Conservation (phyloP, 2,113 vertebrate species). For the Gasterosteus aculeatus region DNA sequence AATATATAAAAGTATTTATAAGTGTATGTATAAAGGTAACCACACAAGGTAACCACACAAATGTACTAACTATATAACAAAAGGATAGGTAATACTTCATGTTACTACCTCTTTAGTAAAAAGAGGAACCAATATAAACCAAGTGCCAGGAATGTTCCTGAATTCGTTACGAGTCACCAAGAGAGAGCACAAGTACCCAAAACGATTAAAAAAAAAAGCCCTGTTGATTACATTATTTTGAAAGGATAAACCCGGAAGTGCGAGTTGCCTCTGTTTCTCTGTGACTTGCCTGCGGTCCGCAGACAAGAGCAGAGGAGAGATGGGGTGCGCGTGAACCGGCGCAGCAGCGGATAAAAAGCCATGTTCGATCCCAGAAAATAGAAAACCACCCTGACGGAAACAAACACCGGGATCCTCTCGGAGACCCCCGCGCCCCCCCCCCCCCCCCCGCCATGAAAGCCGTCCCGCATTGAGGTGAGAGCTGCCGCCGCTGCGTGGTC, state of each 20-base stretch:
- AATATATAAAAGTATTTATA: too few species aligned
- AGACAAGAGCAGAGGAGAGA: slow-evolving; percentile 52
- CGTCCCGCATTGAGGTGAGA: slow-evolving; percentile 76
- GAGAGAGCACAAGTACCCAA: not conserved
- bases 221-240: slow-evolving; percentile 51
- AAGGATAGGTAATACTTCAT: not conserved
- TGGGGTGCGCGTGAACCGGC: slow-evolving; percentile 47
- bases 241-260: slow-evolving; percentile 32
- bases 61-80: not conserved
- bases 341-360: slow-evolving; percentile 3
- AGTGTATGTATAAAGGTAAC: not conserved
- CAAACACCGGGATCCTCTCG: slow-evolving; percentile 12
- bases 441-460: slow-evolving; percentile 60
- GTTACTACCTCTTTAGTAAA: not conserved
- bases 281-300: not conserved
- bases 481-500: slow-evolving; percentile 22
- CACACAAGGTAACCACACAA: not conserved
- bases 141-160: not conserved
- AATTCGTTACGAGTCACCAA: not conserved
- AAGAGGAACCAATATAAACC: not conserved
- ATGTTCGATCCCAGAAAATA: slow-evolving; percentile 19
- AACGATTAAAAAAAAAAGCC: not conserved
- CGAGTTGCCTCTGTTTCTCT: rapidly evolving
- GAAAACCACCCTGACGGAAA: slow-evolving; percentile 2
- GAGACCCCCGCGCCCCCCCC: slow-evolving; percentile 22